Base-by-base conservation (phyloP, 2,797 vertebrate genomes). In the Molossus molossus region DNA sequence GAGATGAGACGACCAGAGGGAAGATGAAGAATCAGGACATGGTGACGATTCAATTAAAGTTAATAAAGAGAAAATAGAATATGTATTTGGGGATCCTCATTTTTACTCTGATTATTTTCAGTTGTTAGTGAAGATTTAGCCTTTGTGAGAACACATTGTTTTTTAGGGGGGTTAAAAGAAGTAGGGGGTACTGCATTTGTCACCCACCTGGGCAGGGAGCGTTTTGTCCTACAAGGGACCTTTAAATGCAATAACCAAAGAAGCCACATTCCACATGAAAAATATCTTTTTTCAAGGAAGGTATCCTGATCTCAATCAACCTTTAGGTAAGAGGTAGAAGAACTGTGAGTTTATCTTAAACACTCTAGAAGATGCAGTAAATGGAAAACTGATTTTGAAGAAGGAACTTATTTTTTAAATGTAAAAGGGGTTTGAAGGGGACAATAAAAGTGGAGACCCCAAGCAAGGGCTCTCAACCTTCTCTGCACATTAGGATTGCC, bases 111-210 rank as follows among this genome's bases (percentile, higher is more conserved):
- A 45, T 45, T 45, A 62, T 48, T 92, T 50, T n/a, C 6, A n/a
- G 23, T 57, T 70, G 4, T 67, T 76, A 69, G 29, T 55, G 14
- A 86, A 88, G 0, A 58, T 27, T 79, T 84, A 60, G 18, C 6
- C 7, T 57, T 85, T 82, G 27, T 33, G n/a, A 12, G 9, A 21
- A 23, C 37, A 50, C 17, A 14, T 55, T 45, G 10, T 33, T 73
- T 73, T 33, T 33, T 33, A 3, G 5, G 12, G 48, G 1, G 69
- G 23, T 45, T 45, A 20, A 12, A 58, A n/a, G 11, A 25, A n/a
- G 25, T n/a, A 29, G 5, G 9, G 4, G 2, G 1, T 1, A 25
- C 2, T 14, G 25, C 1, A 23, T 84, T 17, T 40, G 37, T 50
- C 21, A 27, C 2, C 14, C 1, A 18, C 40, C 18, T 18, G n/a